These are phyloP conservation scores for Argyresthia albistria DNA, from an alignment of 2,888 invertebrate species.

Conservation along the genomic window DNA sequence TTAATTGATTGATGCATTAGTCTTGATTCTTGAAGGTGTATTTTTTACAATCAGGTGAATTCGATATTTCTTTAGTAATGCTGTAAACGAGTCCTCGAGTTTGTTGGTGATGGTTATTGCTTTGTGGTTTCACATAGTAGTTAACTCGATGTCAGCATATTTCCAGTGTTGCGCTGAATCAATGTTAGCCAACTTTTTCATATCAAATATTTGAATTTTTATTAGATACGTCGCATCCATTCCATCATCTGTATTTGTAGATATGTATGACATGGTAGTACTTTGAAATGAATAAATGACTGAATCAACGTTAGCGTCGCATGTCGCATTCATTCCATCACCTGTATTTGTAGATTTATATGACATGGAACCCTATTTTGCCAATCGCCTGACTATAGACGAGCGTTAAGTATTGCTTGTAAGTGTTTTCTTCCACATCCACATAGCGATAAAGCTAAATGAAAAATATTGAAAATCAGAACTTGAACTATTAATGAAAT, in stretches of 20 bases:
- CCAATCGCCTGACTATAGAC: neutral
- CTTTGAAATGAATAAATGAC: too few relatives aligned
- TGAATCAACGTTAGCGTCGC: too few relatives aligned
- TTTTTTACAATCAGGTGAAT: neutral
- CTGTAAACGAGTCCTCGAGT: neutral
- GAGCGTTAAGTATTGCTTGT: neutral
- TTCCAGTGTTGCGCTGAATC: conserved; percentile 6
- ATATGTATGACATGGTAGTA: conserved; percentile 1
- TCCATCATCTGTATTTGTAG: conserved; percentile 4
- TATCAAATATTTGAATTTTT: conserved; percentile 7
- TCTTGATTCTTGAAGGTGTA: neutral
- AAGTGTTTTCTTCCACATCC: neutral
- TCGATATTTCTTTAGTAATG: conserved; percentile 2
- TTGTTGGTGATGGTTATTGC: neutral
- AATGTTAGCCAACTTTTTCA: conserved; percentile 5
- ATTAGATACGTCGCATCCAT: conserved; percentile 6
- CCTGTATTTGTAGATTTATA: too few relatives aligned
- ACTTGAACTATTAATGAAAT: too few relatives aligned
- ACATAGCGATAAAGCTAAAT: too few relatives aligned
- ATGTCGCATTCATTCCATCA: too few relatives aligned
- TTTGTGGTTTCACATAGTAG: neutral
- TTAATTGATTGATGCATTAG: neutral
- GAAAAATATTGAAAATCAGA: too few relatives aligned
- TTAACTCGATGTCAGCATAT: conserved; percentile 4
- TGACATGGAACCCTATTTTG: neutral